Evolutionary conservation across 2,797 vertebrate species (phyloP), one percentile per base, ranked within the genome.

Genomic region (Phaenicophaeus curvirostris): DNA sequence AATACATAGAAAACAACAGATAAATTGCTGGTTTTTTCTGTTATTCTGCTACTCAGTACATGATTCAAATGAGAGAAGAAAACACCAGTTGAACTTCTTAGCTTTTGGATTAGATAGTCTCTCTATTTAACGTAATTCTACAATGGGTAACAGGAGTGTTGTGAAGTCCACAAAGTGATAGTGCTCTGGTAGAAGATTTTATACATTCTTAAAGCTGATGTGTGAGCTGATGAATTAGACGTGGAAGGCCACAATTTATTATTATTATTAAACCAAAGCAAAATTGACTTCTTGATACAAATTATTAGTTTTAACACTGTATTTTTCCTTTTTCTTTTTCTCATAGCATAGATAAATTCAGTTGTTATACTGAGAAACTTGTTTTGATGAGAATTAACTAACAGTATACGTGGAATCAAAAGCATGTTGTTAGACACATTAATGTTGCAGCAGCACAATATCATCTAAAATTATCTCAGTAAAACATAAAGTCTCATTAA

Each of bases 151-250:
- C 2, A 72, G 8, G 18, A 66, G 50, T 31, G 6, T 19, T 87
- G 2, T 5, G 42, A 63, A n/a, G 4, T 79, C 7, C 15, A 42
- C 2, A 1, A 13, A 46, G 3, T n/a, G 16, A 35, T 5, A 69
- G 14, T 42, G 6, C 5, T 35, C 59, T 58, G 4, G 6, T 13
- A 67, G 27, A 46, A 75, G 4, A 33, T 28, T 68, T 72, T 12
- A 79, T 73, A 46, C 58, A 58, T 39, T 27, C 82, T 50, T 51
- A 48, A 90, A 83, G 28, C 4, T 51, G 16, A n/a, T 50, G 11
- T 5, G n/a, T n/a, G 9, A 58, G 1, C 12, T 73, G 8, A 87
- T 58, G 42, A 74, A 50, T 71, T 59, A 78, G 39, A 58, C 11
- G 30, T 2, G 68, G 11, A 66, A 46, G 15, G 5, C 10, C 1